These are phyloP conservation scores for Hoplostethus atlanticus DNA, from an alignment of 2,797 vertebrate genomes.

Conservation along the genomic window DNA sequence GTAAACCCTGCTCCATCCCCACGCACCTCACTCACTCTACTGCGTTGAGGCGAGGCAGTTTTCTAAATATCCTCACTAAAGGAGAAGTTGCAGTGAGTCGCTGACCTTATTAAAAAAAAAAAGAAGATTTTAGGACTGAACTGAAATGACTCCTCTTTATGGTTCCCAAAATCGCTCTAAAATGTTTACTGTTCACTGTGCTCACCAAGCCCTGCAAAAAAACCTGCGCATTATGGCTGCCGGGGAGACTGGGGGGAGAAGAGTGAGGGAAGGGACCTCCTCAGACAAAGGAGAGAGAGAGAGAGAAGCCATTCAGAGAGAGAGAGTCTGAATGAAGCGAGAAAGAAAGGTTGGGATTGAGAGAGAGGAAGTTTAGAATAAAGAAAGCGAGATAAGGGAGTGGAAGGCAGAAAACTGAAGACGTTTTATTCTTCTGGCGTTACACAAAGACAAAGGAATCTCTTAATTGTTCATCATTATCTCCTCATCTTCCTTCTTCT, in stretches of 20 bases:
- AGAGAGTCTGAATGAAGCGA: constrained; percentile 35
- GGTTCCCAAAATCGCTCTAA: constrained; percentile 53
- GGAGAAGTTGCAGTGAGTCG: constrained; percentile 58
- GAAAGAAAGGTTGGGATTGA: background rate
- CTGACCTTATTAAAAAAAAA: constrained; percentile 58
- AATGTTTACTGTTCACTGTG: constrained; percentile 60
- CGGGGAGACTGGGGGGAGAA: constrained; percentile 8
- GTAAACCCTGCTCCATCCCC: constrained; percentile 43
- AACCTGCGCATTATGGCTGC: constrained; percentile 24
- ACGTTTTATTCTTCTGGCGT: background rate
- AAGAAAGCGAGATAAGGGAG: background rate
- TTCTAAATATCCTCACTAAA: constrained; percentile 58
- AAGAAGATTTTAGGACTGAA: constrained; percentile 44
- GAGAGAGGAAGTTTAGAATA: background rate
- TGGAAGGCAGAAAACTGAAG: background rate
- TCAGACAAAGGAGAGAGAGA: constrained; percentile 34
- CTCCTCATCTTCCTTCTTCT: constrained; percentile 19
- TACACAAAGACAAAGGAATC: constrained; percentile 9
- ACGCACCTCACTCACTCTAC: constrained; percentile 46
- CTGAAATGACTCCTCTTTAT: constrained; percentile 47
- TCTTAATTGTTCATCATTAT: constrained; percentile 32
- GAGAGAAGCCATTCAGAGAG: constrained; percentile 17
- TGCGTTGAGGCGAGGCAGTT: constrained; percentile 33
- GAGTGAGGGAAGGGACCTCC: constrained; percentile 26
- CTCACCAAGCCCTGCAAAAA: constrained; percentile 42